These are phyloP conservation scores for Brevimyrus niger DNA, from an alignment of 2,113 vertebrate genomes.

Conservation along the genomic window DNA sequence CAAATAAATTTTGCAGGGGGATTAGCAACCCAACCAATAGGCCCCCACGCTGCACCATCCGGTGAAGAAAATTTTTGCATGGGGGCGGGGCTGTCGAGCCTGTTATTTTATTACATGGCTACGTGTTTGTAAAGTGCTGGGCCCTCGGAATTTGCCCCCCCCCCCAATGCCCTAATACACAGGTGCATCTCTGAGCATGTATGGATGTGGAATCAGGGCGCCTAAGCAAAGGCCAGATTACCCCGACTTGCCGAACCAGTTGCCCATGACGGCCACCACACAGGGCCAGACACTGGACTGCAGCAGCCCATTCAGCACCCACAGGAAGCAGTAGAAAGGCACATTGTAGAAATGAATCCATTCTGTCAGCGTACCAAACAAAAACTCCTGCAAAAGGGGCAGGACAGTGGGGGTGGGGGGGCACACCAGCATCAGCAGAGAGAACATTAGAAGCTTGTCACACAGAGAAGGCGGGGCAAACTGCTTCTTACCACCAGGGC, in stretches of 20 bases:
- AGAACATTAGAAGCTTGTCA: background rate
- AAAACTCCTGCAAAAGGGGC: slow-evolving; percentile 59
- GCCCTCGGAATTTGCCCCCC: background rate
- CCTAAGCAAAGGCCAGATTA: slow-evolving; percentile 40
- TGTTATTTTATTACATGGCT: background rate
- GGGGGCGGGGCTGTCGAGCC: background rate
- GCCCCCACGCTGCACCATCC: background rate
- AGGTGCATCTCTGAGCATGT: background rate
- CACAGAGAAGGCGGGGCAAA: background rate
- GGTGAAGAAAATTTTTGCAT: background rate
- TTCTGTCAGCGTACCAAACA: slow-evolving; percentile 84
- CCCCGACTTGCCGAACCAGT: slow-evolving; percentile 97
- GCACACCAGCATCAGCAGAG: background rate
- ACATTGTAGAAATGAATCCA: slow-evolving; percentile 89
- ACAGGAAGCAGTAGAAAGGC: slow-evolving; percentile 80
- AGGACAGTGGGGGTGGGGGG: background rate
- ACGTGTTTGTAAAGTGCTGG: background rate
- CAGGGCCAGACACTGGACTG: slow-evolving; percentile 96
- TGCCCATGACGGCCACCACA: slow-evolving; percentile 94
- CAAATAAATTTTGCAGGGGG: background rate
- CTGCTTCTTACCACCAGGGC: slow-evolving; percentile 74
- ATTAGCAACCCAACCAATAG: background rate
- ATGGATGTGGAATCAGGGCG: background rate
- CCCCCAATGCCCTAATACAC: background rate
- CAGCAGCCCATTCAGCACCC: slow-evolving; percentile 86